Base-by-base conservation (phyloP, 2,797 vertebrate genomes). In the Galago senegalensis region DNA sequence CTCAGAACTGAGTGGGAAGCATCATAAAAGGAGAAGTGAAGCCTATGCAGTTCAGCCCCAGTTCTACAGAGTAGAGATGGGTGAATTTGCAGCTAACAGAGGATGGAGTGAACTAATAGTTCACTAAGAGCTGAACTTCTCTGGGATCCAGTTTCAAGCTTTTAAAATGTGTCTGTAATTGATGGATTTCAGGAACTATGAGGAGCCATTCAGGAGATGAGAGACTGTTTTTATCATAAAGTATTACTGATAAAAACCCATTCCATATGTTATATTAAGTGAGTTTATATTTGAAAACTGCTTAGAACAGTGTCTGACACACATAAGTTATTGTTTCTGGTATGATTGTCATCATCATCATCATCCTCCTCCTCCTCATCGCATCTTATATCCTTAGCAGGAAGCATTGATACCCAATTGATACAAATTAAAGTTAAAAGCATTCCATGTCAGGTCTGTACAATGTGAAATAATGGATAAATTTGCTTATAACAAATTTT, bases 1-100 rank as follows among this genome's bases (percentile, higher is more conserved):
- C 82, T 92, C 89, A 94, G 69, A 96, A 86, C 34, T 40, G 61
- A 43, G n/a, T 73, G 76, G 27, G 53, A 91, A 84, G 8, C 13
- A 69, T 85, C 2, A 75, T 80, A 25, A 96, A 92, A 61, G 31
- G 18, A 91, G 40, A 49, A n/a, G 27, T 56, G 29, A 84, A 93
- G 83, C 25, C 34, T 27, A 18, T 31, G 27, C 13, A 65, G 20
- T 60, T 82, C 29, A 83, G 12, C 5, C 6, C 12, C 25, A 31
- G 7, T 21, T 8, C 61, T 46, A 25, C 40, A 60, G 75, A 85
- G 5, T 20, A 43, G 76, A 75, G 3, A 70, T 63, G 9, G 25
- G 4, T 49, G 23, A n/a, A 53, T 87, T 53, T 89, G 72, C 29
- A 76, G 65, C 3, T 60, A 56, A 72, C n/a, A 77, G 31, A 67